Evolutionary conservation across 2,888 invertebrate species (phyloP), one percentile per base, ranked within the genome.

Genomic region (Acronicta aceris): DNA sequence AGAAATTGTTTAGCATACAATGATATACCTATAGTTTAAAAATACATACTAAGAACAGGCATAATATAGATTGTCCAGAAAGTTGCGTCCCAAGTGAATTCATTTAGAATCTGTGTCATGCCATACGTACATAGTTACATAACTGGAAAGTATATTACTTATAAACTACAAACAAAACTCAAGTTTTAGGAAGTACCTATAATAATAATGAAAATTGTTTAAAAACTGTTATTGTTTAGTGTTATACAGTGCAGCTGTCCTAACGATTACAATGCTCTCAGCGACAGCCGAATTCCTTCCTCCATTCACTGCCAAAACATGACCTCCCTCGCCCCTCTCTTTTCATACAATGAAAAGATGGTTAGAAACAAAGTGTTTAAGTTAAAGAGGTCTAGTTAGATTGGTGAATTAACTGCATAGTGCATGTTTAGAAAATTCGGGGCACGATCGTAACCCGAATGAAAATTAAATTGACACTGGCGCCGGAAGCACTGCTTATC

Each of bases 391-490:
- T 75, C 73, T 56, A 16, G 13, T 17, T 65, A 64, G 1, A 54
- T 36, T 75, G 76, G 75, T 16, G 45, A 16, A 40, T 53, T 68
- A 58, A 61, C 25, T 58, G 43, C 50, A 72, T 53, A 60, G 65
- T 69, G 60, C 65, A 68, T 72, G 78, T 70, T 70, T 71, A 71
- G 64, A 68, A 76, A 81, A 81, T 74, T 78, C 69, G 61, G 71
- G 67, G 66, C 49, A 50, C 64, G 66, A 62, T 75, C 72, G 74
- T 78, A 80, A 78, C 74, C 76, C 55, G 67, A 80, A 81, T 81
- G 78, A 79, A 83, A 83, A 82, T 83, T 83, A 79, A 82, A 82
- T 79, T 80, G 79, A 79, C 78, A 79, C 69, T 53, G 42, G 43
- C 61, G 74, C 53, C 53, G 61, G 21, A 59, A 57, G 46, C 42